Evolutionary conservation across 2,888 invertebrate species (phyloP), one percentile per base, ranked within the genome.

Genomic region (Calameuta filiformis): DNA sequence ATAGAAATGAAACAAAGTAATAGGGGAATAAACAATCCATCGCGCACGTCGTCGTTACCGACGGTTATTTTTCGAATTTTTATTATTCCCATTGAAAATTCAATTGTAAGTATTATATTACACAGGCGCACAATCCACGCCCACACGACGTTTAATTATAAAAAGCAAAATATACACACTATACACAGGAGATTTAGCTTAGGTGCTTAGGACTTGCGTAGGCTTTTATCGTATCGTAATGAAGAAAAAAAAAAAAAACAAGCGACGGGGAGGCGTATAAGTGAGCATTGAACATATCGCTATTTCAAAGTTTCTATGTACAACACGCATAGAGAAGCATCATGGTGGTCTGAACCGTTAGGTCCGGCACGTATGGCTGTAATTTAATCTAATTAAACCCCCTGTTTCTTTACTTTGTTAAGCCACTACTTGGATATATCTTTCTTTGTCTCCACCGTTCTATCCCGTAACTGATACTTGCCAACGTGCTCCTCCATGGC

Each of bases 221-320:
- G 86, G 80, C 83, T 82, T 84, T 87, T 86, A 86, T 85, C 83
- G 76, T 83, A 71, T 86, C 79, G 80, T 86, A 86, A 76, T 76
- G 79, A 81, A 79, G 81, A 82, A 80, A 81, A 83, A 79, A 73
- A 80, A 81, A 77, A 78, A 73, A 3, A 9, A 0, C 4, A 33
- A 71, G 30, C 15, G 30, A 30, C 71, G 34, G 71, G 71, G 71
- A 71, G 71, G 71, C 71, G 71, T 34, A n/a, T 31, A 73, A 83
- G 82, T 85, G 87, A 88, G 87, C 85, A 87, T 88, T 89, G 84
- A 89, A 90, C 90, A 90, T 90, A 90, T 90, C 90, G 88, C 83
- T 86, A 87, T 86, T 87, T 85, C 85, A 83, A 56, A 84, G 81
- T 85, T 85, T 84, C 80, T 83, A 81, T 79, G 79, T 80, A 79